A percentile compares a stretch with the other conserved stretches of the same genome.
These are phyloP conservation scores for Mimachlamys varia DNA, from an alignment of 2,888 invertebrate genomes.

Conservation along the genomic window DNA sequence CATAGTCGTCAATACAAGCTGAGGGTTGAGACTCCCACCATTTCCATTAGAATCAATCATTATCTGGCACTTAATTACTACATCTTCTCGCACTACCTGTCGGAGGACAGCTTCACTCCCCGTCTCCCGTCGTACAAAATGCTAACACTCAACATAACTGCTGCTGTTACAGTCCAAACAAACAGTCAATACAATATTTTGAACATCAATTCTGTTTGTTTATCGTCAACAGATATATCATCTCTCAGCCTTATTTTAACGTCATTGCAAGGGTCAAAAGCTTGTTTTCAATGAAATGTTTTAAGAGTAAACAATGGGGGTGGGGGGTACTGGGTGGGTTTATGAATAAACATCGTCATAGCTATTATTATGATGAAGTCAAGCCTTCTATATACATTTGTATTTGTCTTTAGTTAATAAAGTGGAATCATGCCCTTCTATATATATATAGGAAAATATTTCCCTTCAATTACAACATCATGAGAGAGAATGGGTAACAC, in stretches of 20 bases:
- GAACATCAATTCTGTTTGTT: neutral
- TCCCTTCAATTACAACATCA: too few relatives aligned
- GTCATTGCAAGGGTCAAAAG: neutral
- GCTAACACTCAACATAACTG: neutral
- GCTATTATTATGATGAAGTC: too few relatives aligned
- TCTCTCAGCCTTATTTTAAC: neutral
- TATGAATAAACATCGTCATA: too few relatives aligned
- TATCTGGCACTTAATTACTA: constrained; percentile 1
- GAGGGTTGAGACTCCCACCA: neutral
- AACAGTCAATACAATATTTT: neutral
- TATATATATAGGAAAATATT: too few relatives aligned
- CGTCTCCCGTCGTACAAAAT: neutral
- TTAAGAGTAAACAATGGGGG: too few relatives aligned
- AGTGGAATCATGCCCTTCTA: too few relatives aligned
- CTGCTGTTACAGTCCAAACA: neutral
- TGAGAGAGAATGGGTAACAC: too few relatives aligned
- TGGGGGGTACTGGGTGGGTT: too few relatives aligned
- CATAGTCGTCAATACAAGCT: neutral
- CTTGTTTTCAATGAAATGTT: neutral
- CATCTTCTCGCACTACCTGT: neutral
- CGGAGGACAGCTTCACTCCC: neutral
- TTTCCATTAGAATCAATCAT: constrained; percentile 21
- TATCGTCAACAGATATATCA: neutral
- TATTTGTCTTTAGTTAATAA: too few relatives aligned
- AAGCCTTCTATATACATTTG: too few relatives aligned